These are phyloP conservation scores for Drosophila kurseongensis DNA, from an alignment of 1,140 invertebrate species.

Conservation along the genomic window DNA sequence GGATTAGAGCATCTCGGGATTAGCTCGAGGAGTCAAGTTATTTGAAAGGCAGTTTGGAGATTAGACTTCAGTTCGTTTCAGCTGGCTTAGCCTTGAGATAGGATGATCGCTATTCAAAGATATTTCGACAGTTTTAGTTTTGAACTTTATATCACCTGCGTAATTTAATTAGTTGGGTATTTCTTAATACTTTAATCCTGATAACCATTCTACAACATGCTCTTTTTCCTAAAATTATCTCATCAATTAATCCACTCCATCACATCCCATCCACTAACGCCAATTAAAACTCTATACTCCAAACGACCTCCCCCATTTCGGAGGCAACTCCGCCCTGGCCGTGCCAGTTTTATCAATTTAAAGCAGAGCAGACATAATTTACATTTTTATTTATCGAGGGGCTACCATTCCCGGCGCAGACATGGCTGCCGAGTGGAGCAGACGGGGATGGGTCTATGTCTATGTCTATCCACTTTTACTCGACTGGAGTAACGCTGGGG, in stretches of 20 bases:
- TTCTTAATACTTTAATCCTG: too few relatives aligned
- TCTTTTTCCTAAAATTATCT: slow-evolving; percentile 3
- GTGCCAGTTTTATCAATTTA: slow-evolving; percentile 46
- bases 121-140: too few relatives aligned
- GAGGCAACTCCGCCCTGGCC: slow-evolving; percentile 20
- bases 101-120: not conserved
- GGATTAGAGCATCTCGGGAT: slow-evolving; percentile 29
- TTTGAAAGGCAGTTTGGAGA: slow-evolving; percentile 2
- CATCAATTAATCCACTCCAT: slow-evolving; percentile 30
- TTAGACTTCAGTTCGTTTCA: not conserved
- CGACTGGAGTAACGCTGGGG: slow-evolving; percentile 20
- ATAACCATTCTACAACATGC: not conserved
- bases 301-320: slow-evolving; percentile 23
- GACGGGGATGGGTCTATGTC: slow-evolving; percentile 19
- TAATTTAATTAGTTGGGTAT: too few relatives aligned
- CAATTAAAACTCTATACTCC: slow-evolving; percentile 43
- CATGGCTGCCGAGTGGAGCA: slow-evolving; percentile 32
- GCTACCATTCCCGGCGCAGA: slow-evolving; percentile 25
- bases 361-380: slow-evolving; percentile 42
- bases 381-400: slow-evolving; percentile 49
- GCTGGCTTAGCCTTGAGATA: not conserved
- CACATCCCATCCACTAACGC: slow-evolving; percentile 21
- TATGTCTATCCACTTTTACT: slow-evolving; percentile 20
- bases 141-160: too few relatives aligned
- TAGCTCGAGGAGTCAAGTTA: slow-evolving; percentile 24